These are phyloP conservation scores for Drosophila ficusphila DNA, from an alignment of 1,140 invertebrate genomes.

Conservation along the genomic window DNA sequence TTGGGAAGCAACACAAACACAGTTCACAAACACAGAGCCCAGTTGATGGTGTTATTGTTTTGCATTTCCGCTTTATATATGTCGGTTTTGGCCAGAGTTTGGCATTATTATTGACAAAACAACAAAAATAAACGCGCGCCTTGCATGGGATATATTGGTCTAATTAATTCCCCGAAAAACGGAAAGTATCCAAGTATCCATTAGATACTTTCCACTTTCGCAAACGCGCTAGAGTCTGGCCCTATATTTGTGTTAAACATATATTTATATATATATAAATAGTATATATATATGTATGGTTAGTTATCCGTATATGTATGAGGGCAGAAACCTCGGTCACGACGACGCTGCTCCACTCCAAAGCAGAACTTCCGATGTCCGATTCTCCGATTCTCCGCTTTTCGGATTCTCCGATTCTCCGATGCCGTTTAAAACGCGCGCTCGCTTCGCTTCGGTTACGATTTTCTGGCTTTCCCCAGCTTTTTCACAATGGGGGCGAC, in stretches of 20 bases:
- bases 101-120: conserved; percentile 73
- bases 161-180: conserved; percentile 43
- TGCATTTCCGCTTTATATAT: conserved; percentile 70
- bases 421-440: conserved; percentile 44
- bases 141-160: conserved; percentile 49
- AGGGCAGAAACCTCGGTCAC: conserved; percentile 74
- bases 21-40: conserved; percentile 34
- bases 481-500: conserved; percentile 5
- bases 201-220: conserved; percentile 77
- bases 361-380: conserved; percentile 71
- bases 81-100: conserved; percentile 28
- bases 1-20: conserved; percentile 56
- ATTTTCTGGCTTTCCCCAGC: conserved; percentile 48
- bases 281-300: not conserved
- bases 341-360: conserved; percentile 49
- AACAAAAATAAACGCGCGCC: conserved; percentile 61
- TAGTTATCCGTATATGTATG: conserved; percentile 32
- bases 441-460: conserved; percentile 32
- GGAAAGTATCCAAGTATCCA: conserved; percentile 66
- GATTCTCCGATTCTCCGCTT: conserved; percentile 1
- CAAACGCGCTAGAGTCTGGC: conserved; percentile 41
- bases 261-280: conserved; percentile 3
- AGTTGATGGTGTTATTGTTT: conserved; percentile 47
- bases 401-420: conserved; percentile 24
- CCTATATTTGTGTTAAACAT: conserved; percentile 32